These are phyloP conservation scores for Pelodiscus sinensis DNA, from an alignment of 2,113 vertebrate species.

Conservation along the genomic window DNA sequence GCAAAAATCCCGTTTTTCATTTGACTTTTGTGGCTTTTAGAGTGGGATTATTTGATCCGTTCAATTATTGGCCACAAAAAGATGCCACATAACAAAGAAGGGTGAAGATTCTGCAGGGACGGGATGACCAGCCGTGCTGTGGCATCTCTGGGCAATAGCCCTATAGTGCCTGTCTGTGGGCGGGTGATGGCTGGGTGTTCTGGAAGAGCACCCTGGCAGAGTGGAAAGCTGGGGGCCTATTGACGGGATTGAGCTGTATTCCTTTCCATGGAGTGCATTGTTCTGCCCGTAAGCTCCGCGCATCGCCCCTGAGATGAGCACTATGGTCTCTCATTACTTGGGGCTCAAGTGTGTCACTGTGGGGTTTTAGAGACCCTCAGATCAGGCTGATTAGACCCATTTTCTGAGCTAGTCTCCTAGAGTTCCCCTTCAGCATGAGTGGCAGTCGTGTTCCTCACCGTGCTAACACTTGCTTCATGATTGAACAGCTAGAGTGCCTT, in stretches of 20 bases:
- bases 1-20: background rate
- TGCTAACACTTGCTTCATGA: background rate
- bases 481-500: background rate
- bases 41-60: background rate
- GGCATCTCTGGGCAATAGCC: fast-evolving
- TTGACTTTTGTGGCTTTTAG: background rate
- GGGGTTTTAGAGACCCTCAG: background rate
- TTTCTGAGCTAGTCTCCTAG: background rate
- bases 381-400: background rate
- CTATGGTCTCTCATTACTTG: fast-evolving
- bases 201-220: fast-evolving
- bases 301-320: background rate
- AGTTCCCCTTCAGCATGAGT: background rate
- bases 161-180: background rate
- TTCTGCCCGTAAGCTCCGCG: background rate
- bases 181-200: background rate
- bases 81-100: slow-evolving; percentile 14
- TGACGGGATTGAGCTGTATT: background rate
- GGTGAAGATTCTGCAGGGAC: background rate
- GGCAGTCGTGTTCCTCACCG: background rate
- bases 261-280: background rate
- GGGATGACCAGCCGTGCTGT: background rate
- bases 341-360: background rate
- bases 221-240: fast-evolving
- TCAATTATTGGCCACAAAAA: slow-evolving; percentile 13